Evolutionary conservation across 2,113 vertebrate species (phyloP), one percentile per base, ranked within the genome.

Genomic region (Climacteris rufus): DNA sequence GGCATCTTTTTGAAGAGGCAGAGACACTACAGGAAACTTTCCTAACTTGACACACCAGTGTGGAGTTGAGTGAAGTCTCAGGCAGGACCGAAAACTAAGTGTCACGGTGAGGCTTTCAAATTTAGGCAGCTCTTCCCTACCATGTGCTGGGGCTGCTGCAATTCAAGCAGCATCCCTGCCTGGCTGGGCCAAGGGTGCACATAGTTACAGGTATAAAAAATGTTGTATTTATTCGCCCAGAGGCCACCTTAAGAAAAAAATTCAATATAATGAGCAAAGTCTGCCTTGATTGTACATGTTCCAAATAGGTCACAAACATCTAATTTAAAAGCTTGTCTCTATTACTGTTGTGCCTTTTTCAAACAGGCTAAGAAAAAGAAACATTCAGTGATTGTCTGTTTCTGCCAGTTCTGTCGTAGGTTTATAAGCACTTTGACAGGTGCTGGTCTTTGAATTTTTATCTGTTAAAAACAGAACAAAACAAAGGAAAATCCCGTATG

Each of bases 241-340:
- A 83, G 54, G 59, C 57, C n/a, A 35, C 66, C 21, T 82, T 66
- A 72, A 93, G 50, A 65, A 90, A 88, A 88, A 60, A 72, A 52
- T 15, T 50, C 87, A 65, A 86, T 83, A 17, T 54, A 53, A 15
- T 16, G 50, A 83, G 35, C 42, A 70, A 95, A 65, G 59, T 59
- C 79, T 92, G 42, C 28, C 53, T n/a, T 70, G 68, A 21, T 31
- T 74, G 68, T 90, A 35, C 24, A 3, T 23, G 44, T 81, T 96
- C 76, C 89, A 94, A 92, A 83, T 78, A 92, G 83, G 86, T 92
- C 72, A 94, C 72, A 96, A 85, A 42, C 20, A 23, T 53, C 66
- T 33, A n/a, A n/a, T 90, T 83, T 83, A 65, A 74, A 92, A 88
- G 59, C 63, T 86, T 61, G 22, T 42, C 63, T 92, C 75, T 91